Evolutionary conservation across 2,797 vertebrate species (phyloP), one percentile per base, ranked within the genome.

Genomic region (Cryptoblepharus egeriae): DNA sequence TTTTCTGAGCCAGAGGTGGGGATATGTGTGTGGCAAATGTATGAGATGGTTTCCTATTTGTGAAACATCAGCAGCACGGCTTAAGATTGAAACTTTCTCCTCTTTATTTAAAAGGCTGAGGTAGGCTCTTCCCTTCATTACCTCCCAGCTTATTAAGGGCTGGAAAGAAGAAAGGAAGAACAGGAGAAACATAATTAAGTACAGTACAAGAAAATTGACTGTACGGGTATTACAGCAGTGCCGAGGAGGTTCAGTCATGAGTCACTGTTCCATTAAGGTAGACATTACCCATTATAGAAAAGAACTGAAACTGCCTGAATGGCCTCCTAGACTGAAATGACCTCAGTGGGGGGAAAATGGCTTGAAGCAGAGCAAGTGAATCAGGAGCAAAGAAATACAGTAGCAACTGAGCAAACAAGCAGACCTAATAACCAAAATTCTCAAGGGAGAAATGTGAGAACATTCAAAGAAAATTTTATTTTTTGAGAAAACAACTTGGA

Each of bases 361-460:
- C 32, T 13, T 58, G 32, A 37, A 45, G 12, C 49, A 57, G 81
- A 78, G 65, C 72, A 64, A 82, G 72, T 82, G 75, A 85, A 22
- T 52, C 74, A 87, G 39, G 79, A 22, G 65, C 55, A 58, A n/a
- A 39, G 39, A 82, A 87, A 71, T 87, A 87, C 63, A 61, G 32
- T 3, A n/a, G 60, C 16, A 18, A 6, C 60, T 8, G 37, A 81
- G 30, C 78, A 82, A 85, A 55, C n/a, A 16, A 32, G 68, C 64
- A 67, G 73, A 65, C 0, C 8, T 4, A 3, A 35, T 72, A 37
- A 63, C 30, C 61, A 18, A 55, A 87, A 70, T 52, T 61, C 57
- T 63, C 76, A 84, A 80, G 52, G 37, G 68, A 77, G 57, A 16
- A 76, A 13, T 3, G 16, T 1, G 72, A 55, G 72, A 64, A 81